phyloP scores from a whole-genome alignment of 2,888 invertebrate species.

The Ophion ventricosus region DNA sequence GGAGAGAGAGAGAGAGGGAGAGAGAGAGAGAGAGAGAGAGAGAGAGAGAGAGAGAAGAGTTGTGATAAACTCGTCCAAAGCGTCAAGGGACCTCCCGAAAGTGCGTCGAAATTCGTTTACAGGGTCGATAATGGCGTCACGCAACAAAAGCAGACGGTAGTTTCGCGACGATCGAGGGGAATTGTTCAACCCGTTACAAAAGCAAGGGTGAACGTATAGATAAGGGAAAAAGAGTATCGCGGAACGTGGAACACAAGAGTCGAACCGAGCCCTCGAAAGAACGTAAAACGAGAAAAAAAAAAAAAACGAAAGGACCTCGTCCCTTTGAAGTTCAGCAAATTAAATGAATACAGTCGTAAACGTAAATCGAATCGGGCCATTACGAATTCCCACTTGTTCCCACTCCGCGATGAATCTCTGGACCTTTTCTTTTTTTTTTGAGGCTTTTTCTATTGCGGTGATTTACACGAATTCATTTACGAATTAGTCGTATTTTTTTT shows the following conservation, averaged over 20 bases:
- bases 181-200: slow-evolving; percentile 18
- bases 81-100: slow-evolving; percentile 60
- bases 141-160: slow-evolving; percentile 23
- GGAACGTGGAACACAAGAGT: not conserved
- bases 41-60: slow-evolving; percentile 29
- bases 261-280: not conserved
- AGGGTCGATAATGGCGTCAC: slow-evolving; percentile 66
- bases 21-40: slow-evolving; percentile 14
- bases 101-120: slow-evolving; percentile 69
- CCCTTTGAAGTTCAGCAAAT: slow-evolving; percentile 72
- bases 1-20: slow-evolving; percentile 14
- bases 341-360: slow-evolving; percentile 72
- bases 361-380: slow-evolving; percentile 75
- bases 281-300: slow-evolving; percentile 11
- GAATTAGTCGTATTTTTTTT: no score
- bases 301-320: slow-evolving; percentile 43
- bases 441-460: not conserved
- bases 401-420: not conserved
- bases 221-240: slow-evolving; percentile 2
- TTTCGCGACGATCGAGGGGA: not conserved
- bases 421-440: not conserved
- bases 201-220: slow-evolving; percentile 32
- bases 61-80: slow-evolving; percentile 62
- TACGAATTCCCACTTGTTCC: not conserved
- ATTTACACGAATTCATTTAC: not conserved